These are phyloP conservation scores for Brienomyrus brachyistius DNA, from an alignment of 2,113 vertebrate genomes.

Conservation along the genomic window DNA sequence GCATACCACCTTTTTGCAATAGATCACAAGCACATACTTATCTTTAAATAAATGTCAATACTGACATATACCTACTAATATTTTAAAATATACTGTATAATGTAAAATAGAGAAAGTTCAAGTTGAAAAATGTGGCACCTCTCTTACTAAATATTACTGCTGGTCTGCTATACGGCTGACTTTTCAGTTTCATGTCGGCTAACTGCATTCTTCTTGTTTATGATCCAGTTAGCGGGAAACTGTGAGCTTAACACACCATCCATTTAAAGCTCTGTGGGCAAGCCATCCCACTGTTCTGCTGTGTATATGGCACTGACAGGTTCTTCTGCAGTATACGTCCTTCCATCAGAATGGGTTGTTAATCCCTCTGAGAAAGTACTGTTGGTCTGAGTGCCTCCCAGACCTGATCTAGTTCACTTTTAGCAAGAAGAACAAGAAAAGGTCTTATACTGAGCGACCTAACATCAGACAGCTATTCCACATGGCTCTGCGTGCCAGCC, in stretches of 20 bases:
- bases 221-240: not conserved
- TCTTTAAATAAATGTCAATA: not conserved
- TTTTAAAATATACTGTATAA: not conserved
- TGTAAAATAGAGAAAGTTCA: not conserved
- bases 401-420: not conserved
- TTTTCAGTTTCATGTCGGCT: not conserved
- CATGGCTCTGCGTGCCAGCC: not conserved
- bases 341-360: not conserved
- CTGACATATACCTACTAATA: not conserved
- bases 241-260: not conserved
- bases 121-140: not conserved
- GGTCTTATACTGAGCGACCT: not conserved
- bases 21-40: not conserved
- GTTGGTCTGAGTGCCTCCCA: not conserved
- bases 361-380: not conserved
- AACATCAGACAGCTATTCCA: not conserved
- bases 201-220: not conserved
- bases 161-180: not conserved
- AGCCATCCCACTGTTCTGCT: not conserved
- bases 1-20: not conserved
- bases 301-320: not conserved
- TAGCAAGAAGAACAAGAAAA: not conserved
- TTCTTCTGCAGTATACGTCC: not conserved
- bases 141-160: not conserved
- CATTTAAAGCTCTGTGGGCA: not conserved